Evolutionary conservation across 2,797 vertebrate species (phyloP), one percentile per base, ranked within the genome.

Genomic region (Oreochromis grahami): DNA sequence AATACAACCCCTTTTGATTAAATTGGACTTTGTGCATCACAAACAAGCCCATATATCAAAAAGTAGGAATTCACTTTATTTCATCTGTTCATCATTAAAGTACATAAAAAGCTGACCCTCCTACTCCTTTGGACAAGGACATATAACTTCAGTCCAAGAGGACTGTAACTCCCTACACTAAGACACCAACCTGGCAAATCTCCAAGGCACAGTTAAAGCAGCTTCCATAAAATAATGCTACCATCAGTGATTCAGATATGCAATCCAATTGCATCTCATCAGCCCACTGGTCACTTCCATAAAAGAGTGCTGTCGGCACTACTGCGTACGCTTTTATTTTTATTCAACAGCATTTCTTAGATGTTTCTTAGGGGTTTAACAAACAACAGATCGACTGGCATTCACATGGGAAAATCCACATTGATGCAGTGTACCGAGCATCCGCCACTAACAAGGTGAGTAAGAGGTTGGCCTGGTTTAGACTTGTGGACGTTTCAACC

Each of bases 211-310:
- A 92, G 91, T 94, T 94, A 95, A 91, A 93, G 74, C 78, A 86
- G 90, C 90, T 90, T 90, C 91, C 84, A 94, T 93, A 93, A 94
- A 95, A 95, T 92, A 94, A 91, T 12, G 88, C 92, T 90, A 90
- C 90, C 86, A 92, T 94, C 93, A 93, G 87, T 90, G 90, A 87
- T 93, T 93, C 83, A 89, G 84, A 93, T 94, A 93, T 90, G 93
- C 93, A 94, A 93, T 94, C 93, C 93, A 94, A 94, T 93, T 89
- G 94, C 93, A 95, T 94, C 92, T 94, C 91, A 92, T 94, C 91
- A 95, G 92, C 86, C 83, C 81, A 81, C 81, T 79, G 88, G 90
- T 93, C 92, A 90, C 85, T 90, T 87, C 87, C 80, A 91, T 92
- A 83, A 91, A 92, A 91, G 68, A 86, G 65, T 76, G 79, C 87